These are phyloP conservation scores for Hyposoter didymator DNA, from an alignment of 2,888 invertebrate species.

Conservation along the genomic window DNA sequence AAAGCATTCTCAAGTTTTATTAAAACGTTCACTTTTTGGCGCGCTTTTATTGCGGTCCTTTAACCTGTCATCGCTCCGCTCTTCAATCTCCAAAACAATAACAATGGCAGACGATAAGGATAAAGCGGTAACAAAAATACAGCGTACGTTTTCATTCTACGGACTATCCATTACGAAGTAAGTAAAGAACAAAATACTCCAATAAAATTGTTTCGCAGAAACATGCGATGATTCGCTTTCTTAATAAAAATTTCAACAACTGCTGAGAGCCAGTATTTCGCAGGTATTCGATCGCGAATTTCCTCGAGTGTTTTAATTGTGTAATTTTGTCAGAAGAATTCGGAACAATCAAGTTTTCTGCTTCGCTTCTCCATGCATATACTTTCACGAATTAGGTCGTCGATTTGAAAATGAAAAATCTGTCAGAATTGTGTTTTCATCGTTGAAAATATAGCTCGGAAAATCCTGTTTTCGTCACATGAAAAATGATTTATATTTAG, in stretches of 20 bases:
- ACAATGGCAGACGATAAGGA: constrained; percentile 84
- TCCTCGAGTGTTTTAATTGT: too few species aligned
- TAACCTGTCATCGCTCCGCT: constrained; percentile 37
- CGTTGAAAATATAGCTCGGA: too few species aligned
- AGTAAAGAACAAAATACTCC: constrained; percentile 50
- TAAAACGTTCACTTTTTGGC: constrained; percentile 31
- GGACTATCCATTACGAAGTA: constrained; percentile 90
- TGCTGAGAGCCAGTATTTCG: background rate
- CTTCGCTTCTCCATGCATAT: too few species aligned
- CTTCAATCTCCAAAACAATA: background rate
- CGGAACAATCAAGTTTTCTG: too few species aligned
- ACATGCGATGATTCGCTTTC: background rate
- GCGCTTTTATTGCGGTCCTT: constrained; percentile 30
- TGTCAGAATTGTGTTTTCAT: too few species aligned
- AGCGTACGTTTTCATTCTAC: constrained; percentile 90
- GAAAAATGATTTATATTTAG: background rate
- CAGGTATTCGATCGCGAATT: background rate
- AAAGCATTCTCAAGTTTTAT: background rate
- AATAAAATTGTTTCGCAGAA: constrained; percentile 2
- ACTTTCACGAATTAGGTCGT: background rate
- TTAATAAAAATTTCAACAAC: background rate
- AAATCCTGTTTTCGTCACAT: background rate
- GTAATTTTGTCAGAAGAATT: too few species aligned
- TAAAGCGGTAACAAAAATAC: constrained; percentile 87
- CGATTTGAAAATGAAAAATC: too few species aligned